Conservation (phyloP, 2,888 invertebrate species). For the Diarsia rubi region DNA sequence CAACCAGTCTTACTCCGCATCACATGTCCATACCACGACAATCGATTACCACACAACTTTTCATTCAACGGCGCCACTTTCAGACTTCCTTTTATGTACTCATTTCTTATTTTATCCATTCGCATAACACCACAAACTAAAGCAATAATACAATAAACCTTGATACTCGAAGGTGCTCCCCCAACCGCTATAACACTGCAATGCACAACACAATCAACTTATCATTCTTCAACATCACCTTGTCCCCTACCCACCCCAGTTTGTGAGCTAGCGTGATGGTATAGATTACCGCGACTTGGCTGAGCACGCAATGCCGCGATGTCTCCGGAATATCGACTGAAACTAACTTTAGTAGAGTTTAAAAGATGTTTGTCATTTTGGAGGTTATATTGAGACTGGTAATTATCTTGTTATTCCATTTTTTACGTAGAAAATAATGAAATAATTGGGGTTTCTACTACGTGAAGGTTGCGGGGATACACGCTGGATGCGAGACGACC, state of each 20-base stretch:
- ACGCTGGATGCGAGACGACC: no score
- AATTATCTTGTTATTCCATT: neutral
- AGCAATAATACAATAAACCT: neutral
- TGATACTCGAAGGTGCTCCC: neutral
- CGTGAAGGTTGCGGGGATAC: no score
- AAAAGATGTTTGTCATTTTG: slow-evolving; percentile 8
- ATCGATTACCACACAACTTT: no score
- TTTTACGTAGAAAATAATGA: no score
- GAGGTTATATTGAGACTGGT: neutral
- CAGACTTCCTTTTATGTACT: no score
- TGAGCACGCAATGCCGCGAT: slow-evolving; percentile 40
- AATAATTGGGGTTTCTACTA: no score
- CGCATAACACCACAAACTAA: no score
- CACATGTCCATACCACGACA: no score
- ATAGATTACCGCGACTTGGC: slow-evolving; percentile 9
- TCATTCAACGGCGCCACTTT: no score
- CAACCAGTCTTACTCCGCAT: no score
- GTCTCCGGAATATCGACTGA: slow-evolving; percentile 32
- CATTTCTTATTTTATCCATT: no score
- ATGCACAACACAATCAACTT: slow-evolving; percentile 26
- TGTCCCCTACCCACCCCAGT: slow-evolving; percentile 16
- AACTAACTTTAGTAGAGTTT: slow-evolving; percentile 4
- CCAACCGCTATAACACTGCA: slow-evolving; percentile 18
- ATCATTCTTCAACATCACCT: slow-evolving; percentile 15
- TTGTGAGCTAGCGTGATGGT: slow-evolving; percentile 29